Evolutionary conservation across 2,888 invertebrate genomes (phyloP).

Genomic region (Carpatolechia fugitivella): DNA sequence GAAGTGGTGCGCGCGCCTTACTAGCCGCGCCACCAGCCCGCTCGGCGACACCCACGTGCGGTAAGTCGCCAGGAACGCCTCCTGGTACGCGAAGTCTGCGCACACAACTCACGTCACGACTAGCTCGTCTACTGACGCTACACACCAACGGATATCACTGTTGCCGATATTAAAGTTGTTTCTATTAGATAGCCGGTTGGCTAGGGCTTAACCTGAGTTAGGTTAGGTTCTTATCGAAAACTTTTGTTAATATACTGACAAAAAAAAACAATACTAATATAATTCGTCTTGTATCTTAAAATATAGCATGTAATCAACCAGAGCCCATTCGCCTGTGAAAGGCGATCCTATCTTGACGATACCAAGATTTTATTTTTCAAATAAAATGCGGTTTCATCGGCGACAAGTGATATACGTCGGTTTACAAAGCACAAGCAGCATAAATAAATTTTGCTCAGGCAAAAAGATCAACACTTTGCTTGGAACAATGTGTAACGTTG

Average conservation of each 20-base stretch:
- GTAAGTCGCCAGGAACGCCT: slow-evolving; percentile 99
- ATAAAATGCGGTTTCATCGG: neutral
- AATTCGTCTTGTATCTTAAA: too few species aligned
- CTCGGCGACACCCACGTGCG: slow-evolving; percentile 95
- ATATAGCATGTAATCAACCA: too few species aligned
- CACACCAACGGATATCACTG: neutral
- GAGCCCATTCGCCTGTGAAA: too few species aligned
- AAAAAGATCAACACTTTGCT: neutral
- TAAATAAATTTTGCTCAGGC: neutral
- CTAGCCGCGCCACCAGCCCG: slow-evolving; percentile 91
- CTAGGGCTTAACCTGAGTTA: too few species aligned
- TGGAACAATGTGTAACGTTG: neutral
- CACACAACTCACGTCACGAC: slow-evolving; percentile 11
- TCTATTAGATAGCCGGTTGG: too few species aligned
- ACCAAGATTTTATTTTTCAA: too few species aligned
- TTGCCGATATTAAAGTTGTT: neutral
- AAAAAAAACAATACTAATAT: too few species aligned
- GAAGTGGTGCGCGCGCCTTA: slow-evolving; percentile 85
- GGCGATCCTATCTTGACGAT: too few species aligned
- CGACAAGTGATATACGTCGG: neutral
- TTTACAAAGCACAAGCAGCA: neutral
- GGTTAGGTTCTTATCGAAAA: too few species aligned
- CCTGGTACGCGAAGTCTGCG: slow-evolving; percentile 94
- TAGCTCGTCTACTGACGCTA: neutral
- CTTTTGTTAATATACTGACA: too few species aligned